A percentile compares a stretch with the other conserved stretches of the same genome.
phyloP scores from a whole-genome alignment of 2,113 vertebrate species.

The Hyperoodon ampullatus region DNA sequence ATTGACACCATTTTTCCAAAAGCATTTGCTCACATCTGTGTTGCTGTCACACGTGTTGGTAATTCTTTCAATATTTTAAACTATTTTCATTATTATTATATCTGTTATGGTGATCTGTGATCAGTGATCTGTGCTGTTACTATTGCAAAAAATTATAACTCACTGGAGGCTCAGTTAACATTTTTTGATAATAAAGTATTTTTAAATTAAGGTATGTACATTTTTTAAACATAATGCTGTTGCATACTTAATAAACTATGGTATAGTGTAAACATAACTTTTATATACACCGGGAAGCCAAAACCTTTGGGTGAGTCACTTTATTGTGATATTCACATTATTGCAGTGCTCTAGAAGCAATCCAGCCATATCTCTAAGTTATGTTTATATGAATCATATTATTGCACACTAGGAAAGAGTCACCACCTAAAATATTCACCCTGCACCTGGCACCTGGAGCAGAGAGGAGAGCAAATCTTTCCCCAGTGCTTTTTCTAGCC shows the following conservation, averaged over 20 bases:
- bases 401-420: neutral
- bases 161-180: neutral
- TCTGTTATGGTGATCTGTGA: neutral
- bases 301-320: neutral
- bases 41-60: neutral
- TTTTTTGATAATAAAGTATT: neutral
- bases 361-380: neutral
- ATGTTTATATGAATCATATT: neutral
- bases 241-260: neutral
- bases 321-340: neutral
- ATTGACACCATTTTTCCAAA: neutral
- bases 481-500: accelerated
- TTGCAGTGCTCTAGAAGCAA: neutral
- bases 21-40: neutral
- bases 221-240: neutral
- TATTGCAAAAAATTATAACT: neutral
- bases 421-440: neutral
- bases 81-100: neutral
- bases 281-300: neutral
- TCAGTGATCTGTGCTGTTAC: neutral
- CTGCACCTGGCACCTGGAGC: accelerated
- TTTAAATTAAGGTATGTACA: neutral
- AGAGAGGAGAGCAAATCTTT: neutral
- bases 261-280: neutral
- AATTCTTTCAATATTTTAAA: neutral